phyloP scores from a whole-genome alignment of 1,140 invertebrate species.

The Zophobas morio region DNA sequence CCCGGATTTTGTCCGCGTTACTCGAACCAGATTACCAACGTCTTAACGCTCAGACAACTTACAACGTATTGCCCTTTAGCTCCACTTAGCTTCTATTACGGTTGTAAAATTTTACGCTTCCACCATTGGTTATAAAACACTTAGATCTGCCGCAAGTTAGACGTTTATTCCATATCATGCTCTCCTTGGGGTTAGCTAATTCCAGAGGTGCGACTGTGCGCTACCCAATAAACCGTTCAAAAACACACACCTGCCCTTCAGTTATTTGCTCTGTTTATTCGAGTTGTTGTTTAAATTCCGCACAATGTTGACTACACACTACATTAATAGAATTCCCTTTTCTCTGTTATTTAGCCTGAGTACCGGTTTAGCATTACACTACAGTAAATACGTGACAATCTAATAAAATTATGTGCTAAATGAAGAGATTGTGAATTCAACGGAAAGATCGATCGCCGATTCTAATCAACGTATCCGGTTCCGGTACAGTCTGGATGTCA shows the following conservation, averaged over 20 bases:
- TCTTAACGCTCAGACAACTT: background rate
- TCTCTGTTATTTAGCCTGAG: too few relatives aligned
- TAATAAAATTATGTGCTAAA: too few relatives aligned
- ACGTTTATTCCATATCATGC: background rate
- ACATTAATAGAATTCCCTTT: too few relatives aligned
- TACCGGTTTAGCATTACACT: too few relatives aligned
- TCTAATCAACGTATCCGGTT: too few relatives aligned
- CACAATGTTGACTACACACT: too few relatives aligned
- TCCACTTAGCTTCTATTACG: background rate
- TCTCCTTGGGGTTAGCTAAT: background rate
- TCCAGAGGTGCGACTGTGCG: background rate
- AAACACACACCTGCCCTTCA: background rate
- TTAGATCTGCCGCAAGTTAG: slow-evolving; percentile 5
- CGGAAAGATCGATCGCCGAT: too few relatives aligned
- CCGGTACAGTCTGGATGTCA: too few relatives aligned
- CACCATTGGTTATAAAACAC: slow-evolving; percentile 1
- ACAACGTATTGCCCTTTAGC: background rate
- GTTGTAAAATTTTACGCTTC: slow-evolving; percentile 10
- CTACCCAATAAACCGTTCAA: slow-evolving; percentile 2
- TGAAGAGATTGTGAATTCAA: too few relatives aligned
- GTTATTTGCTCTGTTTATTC: too few relatives aligned
- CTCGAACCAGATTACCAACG: background rate
- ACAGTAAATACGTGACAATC: too few relatives aligned
- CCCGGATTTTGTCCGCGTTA: background rate
- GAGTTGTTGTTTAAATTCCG: too few relatives aligned